These are phyloP conservation scores for Sebastes paucispinis DNA, from an alignment of 2,797 vertebrate species.

Conservation along the genomic window DNA sequence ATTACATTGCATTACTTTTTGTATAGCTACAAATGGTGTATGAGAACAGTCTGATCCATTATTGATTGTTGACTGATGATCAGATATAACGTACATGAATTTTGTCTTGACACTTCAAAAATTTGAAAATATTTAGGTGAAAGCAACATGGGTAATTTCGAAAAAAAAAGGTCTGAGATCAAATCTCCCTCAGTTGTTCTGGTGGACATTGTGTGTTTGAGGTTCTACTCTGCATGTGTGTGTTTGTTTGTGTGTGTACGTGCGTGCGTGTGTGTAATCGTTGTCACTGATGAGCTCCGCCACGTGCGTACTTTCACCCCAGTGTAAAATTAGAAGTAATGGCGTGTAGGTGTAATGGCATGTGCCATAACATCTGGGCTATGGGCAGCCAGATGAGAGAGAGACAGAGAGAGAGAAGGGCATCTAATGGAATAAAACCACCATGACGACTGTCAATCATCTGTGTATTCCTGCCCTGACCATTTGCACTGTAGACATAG, in stretches of 20 bases:
- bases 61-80: not conserved
- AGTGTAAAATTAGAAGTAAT: conserved; percentile 68
- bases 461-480: too few relatives aligned
- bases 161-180: not conserved
- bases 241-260: not conserved
- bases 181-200: not conserved
- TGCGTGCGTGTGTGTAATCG: not conserved
- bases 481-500: too few relatives aligned
- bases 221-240: not conserved
- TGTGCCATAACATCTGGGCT: conserved; percentile 65
- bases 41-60: too few relatives aligned
- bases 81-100: not conserved
- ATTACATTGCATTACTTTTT: too few relatives aligned
- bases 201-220: not conserved
- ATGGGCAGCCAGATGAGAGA: conserved; percentile 1
- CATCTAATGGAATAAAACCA: too few relatives aligned
- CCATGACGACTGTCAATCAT: too few relatives aligned
- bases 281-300: conserved; percentile 48
- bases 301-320: conserved; percentile 32
- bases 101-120: not conserved
- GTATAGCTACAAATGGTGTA: too few relatives aligned
- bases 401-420: not conserved
- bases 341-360: conserved; percentile 65
- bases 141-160: not conserved
- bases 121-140: not conserved